Percentiles rank a stretch among this genome's conserved stretches.
Conservation (phyloP, 1,140 invertebrate species). For the Calephelis nemesis region DNA sequence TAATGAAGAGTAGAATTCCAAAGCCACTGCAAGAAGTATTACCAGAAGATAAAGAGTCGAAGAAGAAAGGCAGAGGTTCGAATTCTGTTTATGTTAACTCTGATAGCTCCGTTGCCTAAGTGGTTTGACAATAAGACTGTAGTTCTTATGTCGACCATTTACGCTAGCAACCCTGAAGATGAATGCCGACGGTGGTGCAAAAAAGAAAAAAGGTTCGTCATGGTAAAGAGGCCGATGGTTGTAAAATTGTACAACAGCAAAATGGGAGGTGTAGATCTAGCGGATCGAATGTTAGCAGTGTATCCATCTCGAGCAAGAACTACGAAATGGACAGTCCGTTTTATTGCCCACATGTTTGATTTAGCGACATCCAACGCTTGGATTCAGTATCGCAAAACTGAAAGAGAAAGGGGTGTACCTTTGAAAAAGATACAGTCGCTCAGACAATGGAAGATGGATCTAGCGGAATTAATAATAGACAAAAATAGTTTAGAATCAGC, state of each 20-base stretch:
- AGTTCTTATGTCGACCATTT: constrained; percentile 14
- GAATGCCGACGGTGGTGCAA: constrained; percentile 24
- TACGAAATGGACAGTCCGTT: background rate
- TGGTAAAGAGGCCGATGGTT: background rate
- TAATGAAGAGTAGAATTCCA: constrained; percentile 26
- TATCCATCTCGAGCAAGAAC: background rate
- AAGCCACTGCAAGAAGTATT: background rate
- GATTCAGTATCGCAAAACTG: constrained; percentile 5
- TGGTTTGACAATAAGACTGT: constrained; percentile 32
- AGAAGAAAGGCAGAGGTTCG: constrained; percentile 14
- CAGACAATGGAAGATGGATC: constrained; percentile 21
- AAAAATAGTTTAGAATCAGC: constrained; percentile 2
- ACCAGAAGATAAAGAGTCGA: constrained; percentile 15
- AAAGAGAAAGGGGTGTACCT: background rate
- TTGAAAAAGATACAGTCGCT: constrained; percentile 12
- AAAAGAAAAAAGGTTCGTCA: constrained; percentile 5
- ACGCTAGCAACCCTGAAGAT: constrained; percentile 11
- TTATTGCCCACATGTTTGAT: constrained; percentile 12
- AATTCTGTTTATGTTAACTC: constrained; percentile 3
- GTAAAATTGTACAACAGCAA: constrained; percentile 6
- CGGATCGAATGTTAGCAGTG: background rate
- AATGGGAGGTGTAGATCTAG: constrained; percentile 22
- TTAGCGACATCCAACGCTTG: background rate
- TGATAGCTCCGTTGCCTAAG: constrained; percentile 26
- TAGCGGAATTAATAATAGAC: constrained; percentile 19